Evolutionary conservation across 2,888 invertebrate genomes (phyloP), one percentile per base, ranked within the genome.

Genomic region (Parapristionchus giblindavisi): DNA sequence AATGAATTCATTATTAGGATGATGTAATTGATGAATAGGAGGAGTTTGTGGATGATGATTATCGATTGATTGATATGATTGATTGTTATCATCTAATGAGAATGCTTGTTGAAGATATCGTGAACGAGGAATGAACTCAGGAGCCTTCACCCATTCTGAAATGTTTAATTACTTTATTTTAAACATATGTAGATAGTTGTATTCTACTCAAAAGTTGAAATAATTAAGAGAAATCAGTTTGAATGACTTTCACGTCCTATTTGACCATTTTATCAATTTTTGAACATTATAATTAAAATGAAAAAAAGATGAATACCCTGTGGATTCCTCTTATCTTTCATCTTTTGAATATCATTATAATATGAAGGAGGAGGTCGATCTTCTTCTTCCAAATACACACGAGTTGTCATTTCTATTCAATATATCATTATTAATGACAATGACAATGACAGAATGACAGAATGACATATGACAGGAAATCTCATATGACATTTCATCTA

Each of bases 351-450:
- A 40, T 75, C 68, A 27, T 77, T 73, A 75, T 80, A 85, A 76
- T 85, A 85, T 21, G 79, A 79, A 24, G 82, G 76, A 40, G 85
- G 84, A 32, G 84, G 84, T 43, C 79, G 80, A 75, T 85, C 85
- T 68, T 82, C 85, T 63, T 80, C 80, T 58, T 85, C 85, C 70
- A 85, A 78, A 66, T 68, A 77, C 32, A 83, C 72, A 68, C 76
- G 73, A 61, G 38, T 61, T 58, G 58, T 52, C 76, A 71, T 56
- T 38, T 58, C 2, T 32, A 2, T 32, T 43, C 8, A 43, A 43
- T 43, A 43, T 14, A 14, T 43, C 8, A 17, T 14, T 8, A 43
- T 43, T 8, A 43, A 43, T 17, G 43, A 43, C 43, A 17, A 43
- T 14, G 43, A n/a, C 17, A n/a, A 6, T n/a, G 8, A 29, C 0